phyloP scores from a whole-genome alignment of 2,797 vertebrate species.

The Megaceryle alcyon region DNA sequence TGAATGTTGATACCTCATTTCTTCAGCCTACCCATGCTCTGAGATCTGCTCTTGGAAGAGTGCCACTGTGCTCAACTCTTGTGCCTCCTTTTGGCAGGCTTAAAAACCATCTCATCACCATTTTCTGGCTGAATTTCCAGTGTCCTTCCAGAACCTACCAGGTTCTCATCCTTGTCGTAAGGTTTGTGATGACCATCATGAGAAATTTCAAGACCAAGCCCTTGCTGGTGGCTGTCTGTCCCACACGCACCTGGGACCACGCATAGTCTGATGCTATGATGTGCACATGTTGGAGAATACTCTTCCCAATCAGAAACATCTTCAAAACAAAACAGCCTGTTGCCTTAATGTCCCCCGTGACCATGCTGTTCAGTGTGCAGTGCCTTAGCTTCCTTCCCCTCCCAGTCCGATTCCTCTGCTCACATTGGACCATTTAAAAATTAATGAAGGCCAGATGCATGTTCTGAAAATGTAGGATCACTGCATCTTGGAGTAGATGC shows the following conservation, averaged over 20 bases:
- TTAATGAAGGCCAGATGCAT: conserved; percentile 77
- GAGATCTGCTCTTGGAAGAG: background rate
- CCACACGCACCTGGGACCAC: fast-evolving
- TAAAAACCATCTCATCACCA: background rate
- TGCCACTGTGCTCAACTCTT: background rate
- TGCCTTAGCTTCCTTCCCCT: background rate
- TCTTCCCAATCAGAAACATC: background rate
- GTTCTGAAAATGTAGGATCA: conserved; percentile 37
- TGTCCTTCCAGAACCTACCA: background rate
- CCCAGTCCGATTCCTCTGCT: background rate
- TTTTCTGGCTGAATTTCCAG: background rate
- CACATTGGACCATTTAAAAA: conserved; percentile 61
- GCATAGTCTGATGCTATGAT: fast-evolving
- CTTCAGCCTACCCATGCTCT: background rate
- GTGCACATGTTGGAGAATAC: background rate
- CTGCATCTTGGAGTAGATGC: conserved; percentile 52
- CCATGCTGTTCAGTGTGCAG: background rate
- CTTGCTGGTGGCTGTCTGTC: background rate
- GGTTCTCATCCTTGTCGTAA: background rate
- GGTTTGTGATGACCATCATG: background rate
- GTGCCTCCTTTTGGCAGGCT: background rate
- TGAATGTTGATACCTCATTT: background rate
- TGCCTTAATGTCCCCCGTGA: background rate
- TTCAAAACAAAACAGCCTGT: background rate
- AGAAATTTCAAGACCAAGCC: background rate